Percentiles rank a stretch among this genome's conserved stretches.
phyloP scores from a whole-genome alignment of 2,888 invertebrate species.

The Pristionchus japonicus region DNA sequence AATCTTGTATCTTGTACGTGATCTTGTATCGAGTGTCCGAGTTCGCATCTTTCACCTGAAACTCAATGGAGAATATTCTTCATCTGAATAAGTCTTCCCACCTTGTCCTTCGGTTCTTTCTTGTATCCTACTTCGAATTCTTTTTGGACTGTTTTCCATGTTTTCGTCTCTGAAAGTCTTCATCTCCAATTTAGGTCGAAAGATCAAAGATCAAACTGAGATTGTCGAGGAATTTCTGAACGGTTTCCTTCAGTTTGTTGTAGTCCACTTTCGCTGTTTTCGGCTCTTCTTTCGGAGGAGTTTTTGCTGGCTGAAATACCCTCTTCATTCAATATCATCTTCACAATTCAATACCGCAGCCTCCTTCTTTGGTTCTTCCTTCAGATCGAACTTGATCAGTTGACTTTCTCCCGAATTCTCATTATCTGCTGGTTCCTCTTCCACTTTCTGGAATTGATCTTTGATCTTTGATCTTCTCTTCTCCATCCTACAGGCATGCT shows the following conservation, averaged over 20 bases:
- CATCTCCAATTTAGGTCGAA: background rate
- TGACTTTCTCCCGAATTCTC: constrained; percentile 36
- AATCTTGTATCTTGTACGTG: background rate
- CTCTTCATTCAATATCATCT: background rate
- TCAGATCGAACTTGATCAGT: constrained; percentile 32
- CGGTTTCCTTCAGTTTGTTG: constrained; percentile 39
- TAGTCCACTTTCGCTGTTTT: background rate
- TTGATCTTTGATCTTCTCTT: no score
- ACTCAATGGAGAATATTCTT: background rate
- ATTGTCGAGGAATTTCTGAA: constrained; percentile 26
- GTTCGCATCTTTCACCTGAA: background rate
- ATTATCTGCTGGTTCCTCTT: constrained; percentile 23
- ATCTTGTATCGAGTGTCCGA: constrained; percentile 44
- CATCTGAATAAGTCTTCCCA: background rate
- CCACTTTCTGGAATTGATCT: background rate
- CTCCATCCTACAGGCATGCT: background rate
- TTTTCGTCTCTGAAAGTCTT: constrained; percentile 1
- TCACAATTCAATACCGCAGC: background rate
- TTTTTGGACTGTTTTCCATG: background rate
- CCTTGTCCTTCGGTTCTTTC: constrained; percentile 7
- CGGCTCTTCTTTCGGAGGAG: background rate
- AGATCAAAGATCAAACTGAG: constrained; percentile 19
- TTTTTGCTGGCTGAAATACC: background rate
- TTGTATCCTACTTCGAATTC: constrained; percentile 37
- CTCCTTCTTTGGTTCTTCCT: constrained; percentile 20